These are phyloP conservation scores for Narcine bancroftii DNA, from an alignment of 2,113 vertebrate species.

Conservation along the genomic window DNA sequence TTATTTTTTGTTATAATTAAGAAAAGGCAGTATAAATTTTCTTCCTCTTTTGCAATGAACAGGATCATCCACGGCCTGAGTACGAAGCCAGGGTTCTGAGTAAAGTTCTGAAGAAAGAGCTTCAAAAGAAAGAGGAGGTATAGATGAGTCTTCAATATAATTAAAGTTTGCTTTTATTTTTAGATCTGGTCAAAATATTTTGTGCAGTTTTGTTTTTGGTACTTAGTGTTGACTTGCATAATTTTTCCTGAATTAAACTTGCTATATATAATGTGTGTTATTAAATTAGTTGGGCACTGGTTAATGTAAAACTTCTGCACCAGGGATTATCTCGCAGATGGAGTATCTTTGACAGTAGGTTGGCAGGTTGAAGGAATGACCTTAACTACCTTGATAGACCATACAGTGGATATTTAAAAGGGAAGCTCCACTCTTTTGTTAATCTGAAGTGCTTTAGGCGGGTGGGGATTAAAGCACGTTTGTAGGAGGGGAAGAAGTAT, in stretches of 20 bases:
- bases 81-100: constrained; percentile 79
- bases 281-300: background rate
- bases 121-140: constrained; percentile 64
- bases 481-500: too few species aligned
- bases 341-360: background rate
- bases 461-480: background rate
- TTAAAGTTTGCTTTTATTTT: background rate
- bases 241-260: background rate
- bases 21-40: too few species aligned
- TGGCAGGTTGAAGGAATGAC: background rate
- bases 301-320: too few species aligned
- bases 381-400: background rate
- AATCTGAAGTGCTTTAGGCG: background rate
- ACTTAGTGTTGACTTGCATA: background rate
- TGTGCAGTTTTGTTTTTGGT: background rate
- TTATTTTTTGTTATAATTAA: too few species aligned
- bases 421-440: background rate
- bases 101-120: constrained; percentile 69
- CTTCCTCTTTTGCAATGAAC: constrained; percentile 38
- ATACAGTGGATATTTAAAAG: background rate
- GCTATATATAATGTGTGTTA: background rate
- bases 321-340: background rate
- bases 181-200: background rate
- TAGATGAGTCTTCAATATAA: background rate
- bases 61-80: constrained; percentile 82